Evolutionary conservation across 1,140 invertebrate species (phyloP).

Genomic region (Pararge aegeria): DNA sequence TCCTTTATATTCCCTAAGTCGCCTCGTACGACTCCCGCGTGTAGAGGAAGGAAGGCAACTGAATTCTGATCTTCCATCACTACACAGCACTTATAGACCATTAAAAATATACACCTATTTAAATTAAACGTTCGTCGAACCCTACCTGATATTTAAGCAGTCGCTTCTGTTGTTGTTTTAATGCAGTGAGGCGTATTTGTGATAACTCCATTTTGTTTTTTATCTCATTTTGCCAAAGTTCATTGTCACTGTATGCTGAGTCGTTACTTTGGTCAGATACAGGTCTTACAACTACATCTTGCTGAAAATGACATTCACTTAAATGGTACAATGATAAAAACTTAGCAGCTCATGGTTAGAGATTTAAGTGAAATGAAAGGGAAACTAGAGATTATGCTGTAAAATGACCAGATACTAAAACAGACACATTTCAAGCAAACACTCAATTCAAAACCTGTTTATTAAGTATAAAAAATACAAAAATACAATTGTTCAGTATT

Average conservation of each 20-base stretch:
- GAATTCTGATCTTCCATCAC: too few relatives aligned
- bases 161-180: constrained; percentile 75
- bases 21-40: too few relatives aligned
- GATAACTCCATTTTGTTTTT: constrained; percentile 78
- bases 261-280: constrained; percentile 75
- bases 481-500: not conserved
- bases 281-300: constrained; percentile 65
- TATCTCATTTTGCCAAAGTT: constrained; percentile 77
- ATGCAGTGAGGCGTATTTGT: constrained; percentile 62
- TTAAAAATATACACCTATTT: too few relatives aligned
- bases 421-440: constrained; percentile 6
- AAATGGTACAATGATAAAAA: constrained; percentile 19
- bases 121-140: too few relatives aligned
- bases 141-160: constrained; percentile 73
- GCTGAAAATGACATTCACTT: constrained; percentile 37
- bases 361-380: not conserved
- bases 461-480: not conserved
- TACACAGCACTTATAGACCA: too few relatives aligned
- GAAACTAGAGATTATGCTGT: not conserved
- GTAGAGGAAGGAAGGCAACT: too few relatives aligned
- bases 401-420: not conserved
- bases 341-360: not conserved
- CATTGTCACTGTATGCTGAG: constrained; percentile 76
- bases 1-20: not conserved
- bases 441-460: not conserved